Base-by-base conservation (phyloP, 2,797 vertebrate species). In the Brachyalestes nurse region DNA sequence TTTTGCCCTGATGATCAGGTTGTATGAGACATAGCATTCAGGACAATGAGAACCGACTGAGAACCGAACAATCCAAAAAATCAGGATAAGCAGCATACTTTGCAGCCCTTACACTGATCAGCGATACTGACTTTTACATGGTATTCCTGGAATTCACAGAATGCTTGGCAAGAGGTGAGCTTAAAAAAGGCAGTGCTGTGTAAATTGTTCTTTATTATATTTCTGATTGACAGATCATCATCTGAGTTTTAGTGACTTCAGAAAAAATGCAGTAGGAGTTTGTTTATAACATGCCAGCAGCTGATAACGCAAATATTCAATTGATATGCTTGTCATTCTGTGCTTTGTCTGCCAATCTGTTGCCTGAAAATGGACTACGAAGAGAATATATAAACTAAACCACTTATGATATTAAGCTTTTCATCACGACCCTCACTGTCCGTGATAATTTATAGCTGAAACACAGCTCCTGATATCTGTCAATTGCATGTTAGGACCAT, bases 91-190 rank as follows among this genome's bases (percentile, higher is more conserved):
- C 81, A 70, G 55, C 72, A 82, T 83, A 69, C 64, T 77, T 62
- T 77, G 28, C 64, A 67, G 10, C 40, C 71, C 81, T 61, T 67
- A 78, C 71, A 16, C 45, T 58, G 21, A 73, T 75, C 62, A 79
- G 9, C 81, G 72, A 84, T 83, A 83, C 83, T 86, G 77, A 76
- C 80, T 81, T 84, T 80, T 72, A 71, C 55, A 61, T 65, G 76
- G 83, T 77, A 86, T 86, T 76, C 42, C 28, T 79, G 83, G 81
- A 77, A 85, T 86, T 66, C 47, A 49, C 57, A 80, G 79, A 81
- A 81, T 81, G 83, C 47, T 81, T 62, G 62, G 67, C 38, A 76
- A 14, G 47, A 40, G 64, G 28, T 81, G 76, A 78, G 55, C 75
- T 84, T 28, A 70, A 49, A 84, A 81, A 53, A 69, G 51, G 49